Base-by-base conservation (phyloP, 1,140 invertebrate genomes). In the Bombus affinis region DNA sequence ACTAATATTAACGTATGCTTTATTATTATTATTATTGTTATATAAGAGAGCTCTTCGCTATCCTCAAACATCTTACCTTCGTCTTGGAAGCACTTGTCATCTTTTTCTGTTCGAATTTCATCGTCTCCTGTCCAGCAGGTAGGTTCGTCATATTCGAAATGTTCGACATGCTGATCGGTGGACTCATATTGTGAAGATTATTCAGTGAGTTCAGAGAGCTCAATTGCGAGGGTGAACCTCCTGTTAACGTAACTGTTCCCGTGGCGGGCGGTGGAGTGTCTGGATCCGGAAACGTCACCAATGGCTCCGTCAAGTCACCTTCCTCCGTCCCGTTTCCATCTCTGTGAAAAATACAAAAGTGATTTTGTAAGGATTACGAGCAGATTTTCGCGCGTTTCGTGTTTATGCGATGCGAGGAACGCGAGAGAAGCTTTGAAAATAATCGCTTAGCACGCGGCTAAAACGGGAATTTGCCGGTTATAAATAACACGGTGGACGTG, bases 91-190 rank as follows among this genome's bases (percentile, higher is more conserved):
- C 97, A 42, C 97, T 97, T 47, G 97, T 97, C 90, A 96, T 96
- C 90, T 97, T 96, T 92, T 97, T 98, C 94, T 97, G 97, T 95
- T 97, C 97, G 93, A 96, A 98, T 95, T 96, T 98, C 93, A 97
- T 96, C 91, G 97, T 97, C 93, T 97, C 96, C 88, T 96, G 91
- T 66, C 95, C 93, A 82, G 94, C 89, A 88, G 95, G 89, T 76
- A 94, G 83, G 89, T 90, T 94, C 32, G 92, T 88, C 47, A 95
- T 95, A 62, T 88, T 92, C 44, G 93, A 85, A 32, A 94, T 94
- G 22, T 94, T 93, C 66, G 91, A 86, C 81, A 94, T 93, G 44
- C 84, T 93, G 42, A 94, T 93, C 9, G 93, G 90, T 0, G 91
- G 91, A 22, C 89, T 93, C 85, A 94, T 92, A 74, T 89, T 88